Conservation (phyloP, 2,888 invertebrate genomes). For the Mellilla xanthometata region DNA sequence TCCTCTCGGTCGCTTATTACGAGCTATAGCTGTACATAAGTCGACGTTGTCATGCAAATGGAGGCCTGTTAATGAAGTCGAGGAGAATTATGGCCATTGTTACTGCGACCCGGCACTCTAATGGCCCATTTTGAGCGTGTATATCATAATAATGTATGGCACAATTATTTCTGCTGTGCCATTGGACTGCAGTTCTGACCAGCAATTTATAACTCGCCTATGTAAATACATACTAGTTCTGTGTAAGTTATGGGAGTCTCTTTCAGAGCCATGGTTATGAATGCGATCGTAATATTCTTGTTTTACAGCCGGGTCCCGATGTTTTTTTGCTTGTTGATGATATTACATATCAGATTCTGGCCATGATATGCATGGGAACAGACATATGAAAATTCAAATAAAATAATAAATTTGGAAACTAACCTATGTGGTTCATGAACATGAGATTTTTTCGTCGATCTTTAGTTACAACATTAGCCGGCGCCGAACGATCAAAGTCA, state of each 20-base stretch:
- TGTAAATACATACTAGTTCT: conserved; percentile 34
- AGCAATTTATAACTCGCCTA: conserved; percentile 44
- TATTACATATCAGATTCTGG: background rate
- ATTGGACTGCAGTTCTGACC: conserved; percentile 62
- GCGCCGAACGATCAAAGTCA: no score
- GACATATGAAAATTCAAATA: no score
- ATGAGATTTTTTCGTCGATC: no score
- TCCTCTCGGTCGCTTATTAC: conserved; percentile 59
- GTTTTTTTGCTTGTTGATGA: conserved; percentile 9
- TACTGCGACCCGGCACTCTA: conserved; percentile 70
- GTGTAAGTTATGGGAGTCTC: conserved; percentile 17
- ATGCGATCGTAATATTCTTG: conserved; percentile 12
- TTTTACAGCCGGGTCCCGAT: conserved; percentile 6
- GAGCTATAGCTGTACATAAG: conserved; percentile 59
- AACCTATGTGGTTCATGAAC: no score
- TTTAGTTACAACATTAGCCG: no score
- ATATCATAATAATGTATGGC: conserved; percentile 77
- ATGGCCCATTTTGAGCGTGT: conserved; percentile 77
- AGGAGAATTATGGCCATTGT: conserved; percentile 80
- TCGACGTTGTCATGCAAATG: conserved; percentile 79
- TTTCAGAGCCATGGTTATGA: conserved; percentile 7
- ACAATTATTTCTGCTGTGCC: conserved; percentile 64
- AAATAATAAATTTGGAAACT: no score
- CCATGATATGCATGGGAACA: no score
- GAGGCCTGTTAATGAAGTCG: conserved; percentile 81